These are phyloP conservation scores for Epinephelus fuscoguttatus DNA, from an alignment of 2,113 vertebrate genomes.

Conservation along the genomic window DNA sequence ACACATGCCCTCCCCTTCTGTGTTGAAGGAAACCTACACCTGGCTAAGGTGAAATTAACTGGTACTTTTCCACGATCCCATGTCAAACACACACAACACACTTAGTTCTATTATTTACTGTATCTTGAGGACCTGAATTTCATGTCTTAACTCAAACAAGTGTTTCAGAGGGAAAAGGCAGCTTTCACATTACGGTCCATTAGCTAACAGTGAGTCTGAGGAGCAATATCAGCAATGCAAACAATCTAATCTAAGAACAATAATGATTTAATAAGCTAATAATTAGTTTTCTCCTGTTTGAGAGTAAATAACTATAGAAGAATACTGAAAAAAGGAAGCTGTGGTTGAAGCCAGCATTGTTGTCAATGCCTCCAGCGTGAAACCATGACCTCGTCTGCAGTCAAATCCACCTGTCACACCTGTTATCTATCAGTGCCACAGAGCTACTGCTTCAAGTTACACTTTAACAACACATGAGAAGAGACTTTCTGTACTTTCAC, in stretches of 20 bases:
- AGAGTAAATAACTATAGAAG: background rate
- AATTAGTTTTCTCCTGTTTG: background rate
- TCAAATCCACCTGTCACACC: constrained; percentile 66
- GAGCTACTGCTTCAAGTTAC: constrained; percentile 35
- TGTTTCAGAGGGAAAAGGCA: background rate
- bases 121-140: background rate
- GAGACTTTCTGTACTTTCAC: background rate
- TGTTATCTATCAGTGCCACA: constrained; percentile 47
- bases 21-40: no score
- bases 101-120: background rate
- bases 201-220: background rate
- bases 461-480: constrained; percentile 23
- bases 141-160: background rate
- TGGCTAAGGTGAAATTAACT: background rate
- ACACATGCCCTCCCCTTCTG: no score
- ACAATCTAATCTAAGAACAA: background rate
- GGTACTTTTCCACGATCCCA: background rate
- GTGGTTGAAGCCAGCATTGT: background rate
- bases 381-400: constrained; percentile 24
- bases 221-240: background rate
- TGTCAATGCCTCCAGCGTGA: constrained; percentile 18
- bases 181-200: background rate
- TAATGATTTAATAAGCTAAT: no score
- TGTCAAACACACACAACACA: background rate
- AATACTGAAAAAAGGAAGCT: rapidly evolving